Percentiles rank a stretch among this genome's conserved stretches.
These are phyloP conservation scores for Steinernema scapterisci DNA, from an alignment of 2,888 invertebrate genomes.

Conservation along the genomic window DNA sequence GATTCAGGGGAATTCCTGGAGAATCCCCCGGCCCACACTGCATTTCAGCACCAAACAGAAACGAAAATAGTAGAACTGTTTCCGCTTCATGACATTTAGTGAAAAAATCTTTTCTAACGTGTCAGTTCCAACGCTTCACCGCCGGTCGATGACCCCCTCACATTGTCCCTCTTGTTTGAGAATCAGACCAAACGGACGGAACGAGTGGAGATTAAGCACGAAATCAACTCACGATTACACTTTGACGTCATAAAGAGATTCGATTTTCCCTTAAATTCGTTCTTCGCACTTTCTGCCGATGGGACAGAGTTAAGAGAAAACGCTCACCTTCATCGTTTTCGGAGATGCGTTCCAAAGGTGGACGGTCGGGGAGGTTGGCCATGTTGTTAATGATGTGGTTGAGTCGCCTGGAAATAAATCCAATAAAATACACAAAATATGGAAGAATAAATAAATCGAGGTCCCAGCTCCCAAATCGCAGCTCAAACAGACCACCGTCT, in stretches of 20 bases:
- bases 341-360: not conserved
- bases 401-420: too few species aligned
- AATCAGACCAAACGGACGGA: not conserved
- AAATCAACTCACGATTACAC: conserved; percentile 17
- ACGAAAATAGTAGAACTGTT: too few species aligned
- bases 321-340: not conserved
- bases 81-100: not conserved
- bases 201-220: conserved; percentile 6
- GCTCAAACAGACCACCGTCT: too few species aligned
- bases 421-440: too few species aligned
- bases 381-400: not conserved
- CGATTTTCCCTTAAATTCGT: not conserved
- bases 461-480: too few species aligned
- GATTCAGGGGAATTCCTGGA: too few species aligned
- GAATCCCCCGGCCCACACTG: too few species aligned
- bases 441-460: too few species aligned
- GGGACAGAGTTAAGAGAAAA: not conserved
- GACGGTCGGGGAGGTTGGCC: not conserved
- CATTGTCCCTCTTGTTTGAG: not conserved
- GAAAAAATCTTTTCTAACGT: not conserved
- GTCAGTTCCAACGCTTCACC: not conserved
- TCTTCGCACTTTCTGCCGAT: not conserved
- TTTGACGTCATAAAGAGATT: conserved; percentile 11
- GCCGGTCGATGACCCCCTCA: not conserved
- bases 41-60: too few species aligned